Percentiles rank a stretch among this genome's conserved stretches.
Conservation (phyloP, 2,888 invertebrate genomes). For the Blastobasis lacticolella region DNA sequence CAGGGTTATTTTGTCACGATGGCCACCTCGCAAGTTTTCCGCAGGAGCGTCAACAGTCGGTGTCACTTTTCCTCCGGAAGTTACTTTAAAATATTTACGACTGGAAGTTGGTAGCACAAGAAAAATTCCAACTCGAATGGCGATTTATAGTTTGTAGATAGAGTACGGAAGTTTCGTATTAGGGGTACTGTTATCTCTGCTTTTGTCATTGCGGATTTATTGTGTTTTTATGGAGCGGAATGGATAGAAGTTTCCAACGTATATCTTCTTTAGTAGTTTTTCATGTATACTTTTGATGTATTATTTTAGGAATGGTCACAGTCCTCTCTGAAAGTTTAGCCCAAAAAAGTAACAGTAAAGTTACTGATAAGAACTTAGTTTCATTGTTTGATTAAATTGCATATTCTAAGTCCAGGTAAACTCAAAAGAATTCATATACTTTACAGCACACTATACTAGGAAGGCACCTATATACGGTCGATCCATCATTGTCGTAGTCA, state of each 20-base stretch:
- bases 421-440: no score
- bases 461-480: background rate
- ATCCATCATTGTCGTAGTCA: no score
- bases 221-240: slow-evolving; percentile 37
- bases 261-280: no score
- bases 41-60: slow-evolving; percentile 54
- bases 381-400: no score
- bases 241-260: slow-evolving; percentile 16
- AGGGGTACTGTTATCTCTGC: slow-evolving; percentile 34
- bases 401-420: no score
- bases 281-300: no score
- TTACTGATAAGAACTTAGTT: no score
- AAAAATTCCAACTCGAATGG: slow-evolving; percentile 50
- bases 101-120: slow-evolving; percentile 45
- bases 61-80: slow-evolving; percentile 63
- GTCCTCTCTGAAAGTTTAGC: no score
- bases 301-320: no score
- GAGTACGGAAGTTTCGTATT: slow-evolving; percentile 50
- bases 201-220: slow-evolving; percentile 43
- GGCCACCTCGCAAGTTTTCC: slow-evolving; percentile 48
- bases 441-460: no score
- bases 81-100: slow-evolving; percentile 74
- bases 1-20: slow-evolving; percentile 60
- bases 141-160: slow-evolving; percentile 57
- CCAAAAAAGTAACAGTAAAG: no score